A percentile compares a stretch with the other conserved stretches of the same genome.
Conservation (phyloP, 1,140 invertebrate genomes). For the Drosophila setifemur region DNA sequence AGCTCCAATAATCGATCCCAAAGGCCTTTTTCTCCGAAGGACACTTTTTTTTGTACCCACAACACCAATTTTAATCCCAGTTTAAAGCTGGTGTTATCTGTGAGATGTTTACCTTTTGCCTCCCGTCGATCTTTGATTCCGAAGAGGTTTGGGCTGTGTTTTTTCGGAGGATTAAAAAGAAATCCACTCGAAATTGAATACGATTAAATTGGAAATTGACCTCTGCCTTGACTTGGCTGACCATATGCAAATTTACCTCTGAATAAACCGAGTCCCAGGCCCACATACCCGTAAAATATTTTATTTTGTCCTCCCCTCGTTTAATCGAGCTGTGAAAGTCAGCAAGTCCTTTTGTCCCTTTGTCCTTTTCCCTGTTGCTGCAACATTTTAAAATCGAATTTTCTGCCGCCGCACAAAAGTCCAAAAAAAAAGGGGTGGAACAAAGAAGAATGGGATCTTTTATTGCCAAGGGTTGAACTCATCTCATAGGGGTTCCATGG, state of each 20-base stretch:
- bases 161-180: conserved; percentile 64
- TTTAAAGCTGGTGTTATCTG: conserved; percentile 24
- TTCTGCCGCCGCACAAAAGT: too few species aligned
- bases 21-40: conserved; percentile 51
- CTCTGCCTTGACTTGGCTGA: conserved; percentile 66
- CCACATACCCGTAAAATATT: too few species aligned
- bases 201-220: conserved; percentile 77
- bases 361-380: conserved; percentile 48
- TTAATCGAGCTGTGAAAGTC: conserved; percentile 71
- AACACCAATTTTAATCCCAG: neutral
- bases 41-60: too few species aligned
- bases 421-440: conserved; percentile 27
- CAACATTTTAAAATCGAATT: conserved; percentile 74
- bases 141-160: conserved; percentile 18
- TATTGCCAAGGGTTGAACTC: conserved; percentile 43
- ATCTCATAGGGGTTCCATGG: neutral
- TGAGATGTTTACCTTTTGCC: conserved; percentile 16
- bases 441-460: conserved; percentile 15
- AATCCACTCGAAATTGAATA: conserved; percentile 79
- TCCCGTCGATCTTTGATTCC: conserved; percentile 38
- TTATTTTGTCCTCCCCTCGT: conserved; percentile 9
- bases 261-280: conserved; percentile 2
- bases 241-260: conserved; percentile 67
- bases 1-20: conserved; percentile 82
- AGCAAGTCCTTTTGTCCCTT: conserved; percentile 24